Percentiles rank a stretch among this genome's conserved stretches.
phyloP scores from a whole-genome alignment of 2,113 vertebrate species.

The Pteropus alecto region DNA sequence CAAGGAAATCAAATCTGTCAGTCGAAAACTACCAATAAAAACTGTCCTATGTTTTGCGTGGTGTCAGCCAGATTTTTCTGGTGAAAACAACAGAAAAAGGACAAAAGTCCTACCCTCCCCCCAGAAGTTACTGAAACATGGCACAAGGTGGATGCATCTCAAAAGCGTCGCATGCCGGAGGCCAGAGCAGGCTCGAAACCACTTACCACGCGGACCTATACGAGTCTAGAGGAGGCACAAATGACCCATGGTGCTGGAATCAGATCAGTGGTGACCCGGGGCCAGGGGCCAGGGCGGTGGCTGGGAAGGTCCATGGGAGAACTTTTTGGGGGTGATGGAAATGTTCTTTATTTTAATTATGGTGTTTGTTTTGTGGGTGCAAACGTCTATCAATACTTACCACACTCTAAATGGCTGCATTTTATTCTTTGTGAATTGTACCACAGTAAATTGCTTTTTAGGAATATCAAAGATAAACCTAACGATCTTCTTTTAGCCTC shows the following conservation, averaged over 20 bases:
- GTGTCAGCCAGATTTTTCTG: not conserved
- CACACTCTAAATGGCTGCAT: no score
- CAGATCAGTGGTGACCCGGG: not conserved
- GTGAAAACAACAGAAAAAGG: not conserved
- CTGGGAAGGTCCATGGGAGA: fast-evolving
- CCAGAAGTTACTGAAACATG: not conserved
- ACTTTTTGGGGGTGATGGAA: no score
- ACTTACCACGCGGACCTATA: fast-evolving
- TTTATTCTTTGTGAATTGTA: not conserved
- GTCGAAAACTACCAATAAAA: not conserved
- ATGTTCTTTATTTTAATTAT: fast-evolving
- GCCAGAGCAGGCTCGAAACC: no score
- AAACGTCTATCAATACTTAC: fast-evolving
- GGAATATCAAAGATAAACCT: not conserved
- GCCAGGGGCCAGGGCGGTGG: fast-evolving
- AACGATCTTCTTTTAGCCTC: not conserved
- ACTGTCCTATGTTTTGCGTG: no score
- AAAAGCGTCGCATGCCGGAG: not conserved
- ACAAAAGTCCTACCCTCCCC: not conserved
- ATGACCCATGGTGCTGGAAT: fast-evolving
- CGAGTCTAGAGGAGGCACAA: fast-evolving
- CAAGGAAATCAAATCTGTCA: not conserved
- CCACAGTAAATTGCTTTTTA: not conserved
- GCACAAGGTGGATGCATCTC: fast-evolving
- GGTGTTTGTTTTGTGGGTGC: fast-evolving